Evolutionary conservation across 2,888 invertebrate species (phyloP), one percentile per base, ranked within the genome.

Genomic region (Gymnocheta viridis): DNA sequence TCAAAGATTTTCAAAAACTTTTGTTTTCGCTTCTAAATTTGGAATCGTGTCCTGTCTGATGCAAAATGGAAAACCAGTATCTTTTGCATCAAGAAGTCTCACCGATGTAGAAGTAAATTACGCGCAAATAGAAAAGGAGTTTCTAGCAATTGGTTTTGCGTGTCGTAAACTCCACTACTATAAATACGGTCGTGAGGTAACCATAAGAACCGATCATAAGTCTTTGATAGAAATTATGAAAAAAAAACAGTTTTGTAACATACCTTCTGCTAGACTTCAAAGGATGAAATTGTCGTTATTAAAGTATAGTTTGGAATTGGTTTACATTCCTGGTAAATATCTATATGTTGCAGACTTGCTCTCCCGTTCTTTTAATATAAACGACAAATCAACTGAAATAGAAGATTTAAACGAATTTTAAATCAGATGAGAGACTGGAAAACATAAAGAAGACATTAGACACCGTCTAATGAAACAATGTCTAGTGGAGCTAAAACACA

Each of bases 101-200:
- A n/a, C n/a, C n/a, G n/a, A n/a, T n/a, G n/a, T n/a, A n/a, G n/a
- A n/a, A n/a, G n/a, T n/a, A n/a, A n/a, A n/a, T n/a, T n/a, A n/a
- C n/a, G n/a, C n/a, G n/a, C n/a, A n/a, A 86, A 90, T 91, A 14
- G 90, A 91, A 86, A 91, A 91, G 81, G 89, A 91, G 84, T 73
- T 90, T 10, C 84, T 91, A 73, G 90, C 90, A n/a, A 7, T 54
- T 86, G 89, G 87, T 5, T 89, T 88, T 87, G 86, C 14, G n/a
- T n/a, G n/a, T n/a, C 85, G 87, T 76, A 91, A 90, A 86, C 91
- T 91, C 86, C 88, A 90, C 85, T 88, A 88, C 38, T 89, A 87
- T 85, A 86, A 89, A 10, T 88, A 87, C 86, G 88, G 88, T n/a
- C n/a, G n/a, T n/a, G n/a, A n/a, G n/a, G 66, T 88, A 44, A 85